Conservation (phyloP, 2,797 vertebrate genomes). For the Phrynocephalus guinanensis region DNA sequence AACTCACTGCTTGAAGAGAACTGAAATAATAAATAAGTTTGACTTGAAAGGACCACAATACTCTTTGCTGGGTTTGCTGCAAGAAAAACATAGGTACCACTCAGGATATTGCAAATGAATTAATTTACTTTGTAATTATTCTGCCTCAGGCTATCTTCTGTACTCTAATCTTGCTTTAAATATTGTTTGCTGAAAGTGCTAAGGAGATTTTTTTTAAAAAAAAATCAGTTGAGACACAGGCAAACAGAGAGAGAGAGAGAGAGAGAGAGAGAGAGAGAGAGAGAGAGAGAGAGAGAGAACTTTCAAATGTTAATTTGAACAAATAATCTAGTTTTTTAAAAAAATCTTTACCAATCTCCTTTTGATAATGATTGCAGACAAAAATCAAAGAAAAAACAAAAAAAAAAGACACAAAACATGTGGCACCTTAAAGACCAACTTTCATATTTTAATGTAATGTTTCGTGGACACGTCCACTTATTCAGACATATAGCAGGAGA, state of each 20-base stretch:
- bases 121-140: neutral
- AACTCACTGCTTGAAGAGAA: neutral
- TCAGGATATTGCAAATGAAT: neutral
- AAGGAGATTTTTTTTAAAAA: slow-evolving; percentile 3
- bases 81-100: neutral
- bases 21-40: neutral
- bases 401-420: too few species aligned
- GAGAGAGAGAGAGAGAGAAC: neutral
- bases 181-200: neutral
- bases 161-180: neutral
- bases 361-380: neutral
- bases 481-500: too few species aligned
- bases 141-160: neutral
- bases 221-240: neutral
- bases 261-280: slow-evolving; percentile 3
- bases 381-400: too few species aligned
- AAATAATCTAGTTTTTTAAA: neutral
- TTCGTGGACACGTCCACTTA: too few species aligned
- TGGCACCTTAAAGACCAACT: too few species aligned
- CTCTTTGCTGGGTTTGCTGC: neutral
- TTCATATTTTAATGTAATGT: too few species aligned
- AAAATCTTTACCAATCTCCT: slow-evolving; percentile 12
- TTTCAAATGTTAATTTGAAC: slow-evolving; percentile 25
- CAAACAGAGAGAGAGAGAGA: slow-evolving; percentile 14
- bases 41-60: neutral